Evolutionary conservation across 2,888 invertebrate genomes (phyloP).

Genomic region (Cyclophora albipunctata): DNA sequence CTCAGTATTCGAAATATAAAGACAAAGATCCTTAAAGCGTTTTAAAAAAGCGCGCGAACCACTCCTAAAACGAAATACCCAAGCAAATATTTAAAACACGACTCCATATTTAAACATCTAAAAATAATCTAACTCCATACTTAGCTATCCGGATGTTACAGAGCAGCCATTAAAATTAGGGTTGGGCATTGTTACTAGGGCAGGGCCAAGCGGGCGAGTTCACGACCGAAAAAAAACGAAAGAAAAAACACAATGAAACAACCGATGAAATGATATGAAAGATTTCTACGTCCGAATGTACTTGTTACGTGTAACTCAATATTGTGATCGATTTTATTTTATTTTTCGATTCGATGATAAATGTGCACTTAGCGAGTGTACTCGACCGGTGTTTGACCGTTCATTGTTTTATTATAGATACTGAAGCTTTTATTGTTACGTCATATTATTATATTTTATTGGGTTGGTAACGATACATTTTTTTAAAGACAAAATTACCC

Average conservation of each 20-base stretch:
- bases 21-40: no score
- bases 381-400: not conserved
- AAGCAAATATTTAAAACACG: no score
- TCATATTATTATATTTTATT: not conserved
- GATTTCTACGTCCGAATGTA: slow-evolving; percentile 64
- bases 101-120: no score
- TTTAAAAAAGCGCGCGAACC: no score
- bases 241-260: slow-evolving; percentile 60
- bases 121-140: slow-evolving; percentile 41
- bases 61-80: no score
- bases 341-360: slow-evolving; percentile 27
- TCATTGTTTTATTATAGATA: not conserved
- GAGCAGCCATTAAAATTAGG: slow-evolving; percentile 76
- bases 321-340: slow-evolving; percentile 42
- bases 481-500: not conserved
- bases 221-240: slow-evolving; percentile 45
- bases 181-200: slow-evolving; percentile 70
- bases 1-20: no score
- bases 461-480: not conserved
- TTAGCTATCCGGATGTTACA: slow-evolving; percentile 62
- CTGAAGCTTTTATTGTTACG: not conserved
- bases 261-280: slow-evolving; percentile 66
- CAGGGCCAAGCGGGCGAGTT: slow-evolving; percentile 56
- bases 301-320: slow-evolving; percentile 65
- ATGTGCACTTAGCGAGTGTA: slow-evolving; percentile 4